Base-by-base conservation (phyloP, 2,888 invertebrate genomes). In the Drosophila stalkeri region DNA sequence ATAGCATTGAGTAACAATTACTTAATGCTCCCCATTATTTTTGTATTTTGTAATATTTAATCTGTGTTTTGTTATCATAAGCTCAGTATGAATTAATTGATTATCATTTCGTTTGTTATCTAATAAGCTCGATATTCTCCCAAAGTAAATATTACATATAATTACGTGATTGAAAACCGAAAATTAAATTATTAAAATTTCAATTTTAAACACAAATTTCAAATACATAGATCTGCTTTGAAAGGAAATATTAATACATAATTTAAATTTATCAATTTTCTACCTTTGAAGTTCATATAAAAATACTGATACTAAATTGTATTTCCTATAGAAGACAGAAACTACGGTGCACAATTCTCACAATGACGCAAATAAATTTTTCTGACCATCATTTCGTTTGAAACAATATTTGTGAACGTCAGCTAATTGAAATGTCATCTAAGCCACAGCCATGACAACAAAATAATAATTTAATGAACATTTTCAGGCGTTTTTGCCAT, bases 401-500 rank as follows among this genome's bases (percentile, higher is more conserved):
- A 23, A 20, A 5, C 27, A 20, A 23, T 39, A 9, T 39, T 18
- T 33, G 18, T 12, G 12, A 39, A 43, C 18, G 5, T 11, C 49
- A 14, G 27, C 35, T 60, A 23, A 27, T 49, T 31, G 14, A 27
- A 46, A 35, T 61, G 35, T 18, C 12, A 52, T 23, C 20, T 62
- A 31, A 33, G 23, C 47, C 47, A 35, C 31, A n/a, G 31, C 47
- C 35, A 54, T 43, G 43, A 11, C 39, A 55, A 47, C 51, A 43
- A 44, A 16, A 39, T 64, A 69, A 49, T 77, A 72, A 77, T 78
- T 65, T 52, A 78, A 69, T 77, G 69, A 67, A 63, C 64, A 51
- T 78, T 63, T 72, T 69, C 37, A 18, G 44, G 52, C 35, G 69
- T 57, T 59, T 39, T 3, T 54, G 23, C 23, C n/a, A 16, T 35